A percentile compares a stretch with the other conserved stretches of the same genome.
Conservation (phyloP, 2,888 invertebrate species). For the Nowickia ferox region DNA sequence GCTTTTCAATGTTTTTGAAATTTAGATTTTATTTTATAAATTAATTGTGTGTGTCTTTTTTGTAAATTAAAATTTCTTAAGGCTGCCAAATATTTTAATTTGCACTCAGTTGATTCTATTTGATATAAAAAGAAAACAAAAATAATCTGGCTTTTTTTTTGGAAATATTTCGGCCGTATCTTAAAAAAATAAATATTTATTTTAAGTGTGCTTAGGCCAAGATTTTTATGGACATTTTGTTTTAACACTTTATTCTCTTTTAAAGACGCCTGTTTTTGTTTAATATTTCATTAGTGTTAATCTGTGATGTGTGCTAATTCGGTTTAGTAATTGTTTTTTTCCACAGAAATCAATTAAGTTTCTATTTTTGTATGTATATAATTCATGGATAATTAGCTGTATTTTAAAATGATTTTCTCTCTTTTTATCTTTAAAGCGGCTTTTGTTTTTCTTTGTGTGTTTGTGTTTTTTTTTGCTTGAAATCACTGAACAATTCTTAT, state of each 20-base stretch:
- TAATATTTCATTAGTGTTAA: slow-evolving; percentile 17
- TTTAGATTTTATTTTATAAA: slow-evolving; percentile 27
- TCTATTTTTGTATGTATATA: slow-evolving; percentile 5
- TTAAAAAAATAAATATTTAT: too few relatives aligned
- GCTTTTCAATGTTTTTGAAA: neutral
- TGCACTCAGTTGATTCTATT: neutral
- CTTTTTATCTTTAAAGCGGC: neutral
- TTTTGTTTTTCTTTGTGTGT: slow-evolving; percentile 8
- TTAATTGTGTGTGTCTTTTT: slow-evolving; percentile 11
- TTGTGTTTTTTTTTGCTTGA: neutral
- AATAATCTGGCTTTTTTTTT: too few relatives aligned
- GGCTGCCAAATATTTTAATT: slow-evolving; percentile 51
- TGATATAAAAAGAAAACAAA: too few relatives aligned
- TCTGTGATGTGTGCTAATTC: neutral
- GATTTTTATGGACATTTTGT: too few relatives aligned
- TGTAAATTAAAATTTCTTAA: slow-evolving; percentile 51
- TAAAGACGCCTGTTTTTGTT: neutral
- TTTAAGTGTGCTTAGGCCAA: too few relatives aligned
- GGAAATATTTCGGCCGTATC: too few relatives aligned
- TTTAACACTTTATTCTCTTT: too few relatives aligned
- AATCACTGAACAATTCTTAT: neutral
- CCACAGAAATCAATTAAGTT: slow-evolving; percentile 34
- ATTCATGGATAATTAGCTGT: slow-evolving; percentile 9
- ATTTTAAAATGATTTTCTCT: neutral
- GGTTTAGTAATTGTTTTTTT: slow-evolving; percentile 16